Conservation (phyloP, 2,797 vertebrate genomes). For the Halcyon badia region DNA sequence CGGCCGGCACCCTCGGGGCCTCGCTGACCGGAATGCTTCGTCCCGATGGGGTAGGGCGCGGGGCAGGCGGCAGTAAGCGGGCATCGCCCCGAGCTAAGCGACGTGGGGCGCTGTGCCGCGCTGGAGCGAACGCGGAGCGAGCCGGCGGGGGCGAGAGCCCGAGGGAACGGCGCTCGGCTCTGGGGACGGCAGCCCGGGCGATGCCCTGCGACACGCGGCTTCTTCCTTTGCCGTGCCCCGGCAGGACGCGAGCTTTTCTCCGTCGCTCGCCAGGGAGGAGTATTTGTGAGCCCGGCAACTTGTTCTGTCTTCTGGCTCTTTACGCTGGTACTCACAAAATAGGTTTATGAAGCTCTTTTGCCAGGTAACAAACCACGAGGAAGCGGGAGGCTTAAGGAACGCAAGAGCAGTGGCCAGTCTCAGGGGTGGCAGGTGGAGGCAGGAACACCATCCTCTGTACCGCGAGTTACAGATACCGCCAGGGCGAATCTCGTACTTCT, state of each 20-base stretch:
- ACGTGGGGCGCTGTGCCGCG: not conserved
- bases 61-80: not conserved
- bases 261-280: not conserved
- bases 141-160: too few species aligned
- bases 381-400: too few species aligned
- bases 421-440: too few species aligned
- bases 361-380: accelerated
- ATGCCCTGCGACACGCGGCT: not conserved
- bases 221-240: accelerated
- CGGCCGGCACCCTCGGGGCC: not conserved
- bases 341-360: not conserved
- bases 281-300: too few species aligned
- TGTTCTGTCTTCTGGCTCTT: accelerated
- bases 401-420: not conserved
- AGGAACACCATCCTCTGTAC: too few species aligned
- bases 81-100: not conserved
- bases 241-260: not conserved
- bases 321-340: accelerated
- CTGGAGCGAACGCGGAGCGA: not conserved
- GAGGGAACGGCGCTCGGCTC: too few species aligned
- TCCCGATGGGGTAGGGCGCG: not conserved
- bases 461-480: not conserved
- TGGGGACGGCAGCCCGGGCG: too few species aligned
- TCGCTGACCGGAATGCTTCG: too few species aligned
- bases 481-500: too few species aligned